Base-by-base conservation (phyloP, 2,113 vertebrate species). In the Melospiza melodia region DNA sequence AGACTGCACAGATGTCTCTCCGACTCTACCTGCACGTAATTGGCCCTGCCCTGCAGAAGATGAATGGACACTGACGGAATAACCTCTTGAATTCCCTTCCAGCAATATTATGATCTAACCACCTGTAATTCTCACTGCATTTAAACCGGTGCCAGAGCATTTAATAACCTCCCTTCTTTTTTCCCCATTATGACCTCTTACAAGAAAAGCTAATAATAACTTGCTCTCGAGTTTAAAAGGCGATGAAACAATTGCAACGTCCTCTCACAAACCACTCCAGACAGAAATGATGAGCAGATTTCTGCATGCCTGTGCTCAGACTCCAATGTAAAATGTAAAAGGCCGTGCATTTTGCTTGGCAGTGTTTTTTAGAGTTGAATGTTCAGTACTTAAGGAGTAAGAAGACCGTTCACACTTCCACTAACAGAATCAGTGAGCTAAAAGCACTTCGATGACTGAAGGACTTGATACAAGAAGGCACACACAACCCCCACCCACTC, bases 151-250 rank as follows among this genome's bases (percentile, higher is more conserved):
- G 93, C 81, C 84, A 95, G 93, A 71, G 35, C 13, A 55, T 66
- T 89, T 90, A 88, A 92, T 88, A 87, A 63, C 24, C 11, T 23
- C 37, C 8, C 6, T 35, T 65, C 13, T 75, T 85, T 89, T 77
- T 83, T 33, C 30, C 30, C 37, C 22, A 20, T 73, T 69, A 85
- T 85, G 43, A 93, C 67, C 46, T 80, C 48, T 80, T 46, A 83
- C 14, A 89, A 94, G 52, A 72, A 93, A 92, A 75, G 74, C 57
- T 94, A 96, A 94, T 97, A 94, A 94, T 92, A 97, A n/a, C 30
- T 89, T 63, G 41, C 75, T 87, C 82, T 33, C 11, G 11, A 58
- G 16, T 78, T 89, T 85, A 82, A 91, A 93, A 80, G 63, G 46
- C 11, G 3, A 51, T 44, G 54, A 77, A 87, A 57, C 33, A 84